phyloP scores from a whole-genome alignment of 1,140 invertebrate genomes.

The Eueides isabella region DNA sequence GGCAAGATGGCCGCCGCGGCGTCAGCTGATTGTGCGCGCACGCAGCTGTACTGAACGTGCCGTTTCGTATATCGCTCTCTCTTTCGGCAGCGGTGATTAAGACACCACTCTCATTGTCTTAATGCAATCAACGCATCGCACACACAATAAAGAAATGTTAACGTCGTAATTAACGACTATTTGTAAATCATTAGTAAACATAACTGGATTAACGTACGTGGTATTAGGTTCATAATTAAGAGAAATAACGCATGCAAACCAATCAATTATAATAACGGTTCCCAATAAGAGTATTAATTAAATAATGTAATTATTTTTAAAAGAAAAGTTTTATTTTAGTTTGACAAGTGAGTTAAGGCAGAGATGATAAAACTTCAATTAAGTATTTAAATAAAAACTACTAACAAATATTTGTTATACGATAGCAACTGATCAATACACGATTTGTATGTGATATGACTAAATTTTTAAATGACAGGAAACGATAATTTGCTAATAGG shows the following conservation, averaged over 20 bases:
- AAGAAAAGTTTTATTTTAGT: neutral
- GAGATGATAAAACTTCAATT: neutral
- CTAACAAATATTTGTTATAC: neutral
- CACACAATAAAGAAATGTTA: neutral
- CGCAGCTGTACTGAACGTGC: slow-evolving; percentile 47
- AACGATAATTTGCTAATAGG: slow-evolving; percentile 23
- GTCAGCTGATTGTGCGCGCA: slow-evolving; percentile 78
- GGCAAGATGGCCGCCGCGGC: slow-evolving; percentile 75
- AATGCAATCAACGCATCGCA: slow-evolving; percentile 8
- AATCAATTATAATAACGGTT: neutral
- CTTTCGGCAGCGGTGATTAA: slow-evolving; percentile 57
- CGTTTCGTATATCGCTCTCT: slow-evolving; percentile 64
- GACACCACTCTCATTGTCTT: slow-evolving; percentile 29
- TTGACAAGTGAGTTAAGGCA: neutral
- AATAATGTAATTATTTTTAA: too few species aligned
- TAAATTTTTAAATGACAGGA: slow-evolving; percentile 18
- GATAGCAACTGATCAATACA: neutral
- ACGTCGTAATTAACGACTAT: neutral
- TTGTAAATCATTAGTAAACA: neutral
- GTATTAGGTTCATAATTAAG: neutral
- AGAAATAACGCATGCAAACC: neutral
- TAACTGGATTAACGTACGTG: neutral
- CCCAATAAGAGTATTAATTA: neutral
- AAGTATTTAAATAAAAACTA: neutral
- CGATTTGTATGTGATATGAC: neutral